phyloP scores from a whole-genome alignment of 2,113 vertebrate genomes.

The Plectropomus leopardus region DNA sequence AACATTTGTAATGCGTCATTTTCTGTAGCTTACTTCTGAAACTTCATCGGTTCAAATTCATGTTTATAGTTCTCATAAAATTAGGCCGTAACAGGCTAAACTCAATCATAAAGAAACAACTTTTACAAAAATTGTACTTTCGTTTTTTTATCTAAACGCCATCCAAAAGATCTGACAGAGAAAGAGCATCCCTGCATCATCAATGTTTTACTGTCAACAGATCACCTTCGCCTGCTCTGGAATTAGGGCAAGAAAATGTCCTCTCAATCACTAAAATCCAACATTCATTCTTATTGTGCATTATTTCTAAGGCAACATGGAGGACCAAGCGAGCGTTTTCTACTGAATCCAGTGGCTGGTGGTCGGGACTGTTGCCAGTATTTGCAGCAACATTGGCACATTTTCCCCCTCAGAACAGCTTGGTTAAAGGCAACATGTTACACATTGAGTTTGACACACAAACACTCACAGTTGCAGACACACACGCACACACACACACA shows the following conservation, averaged over 20 bases:
- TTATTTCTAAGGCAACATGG: slow-evolving; percentile 83
- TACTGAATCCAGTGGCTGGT: slow-evolving; percentile 67
- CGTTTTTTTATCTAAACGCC: slow-evolving; percentile 61
- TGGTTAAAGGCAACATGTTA: slow-evolving; percentile 83
- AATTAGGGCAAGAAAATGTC: slow-evolving; percentile 39
- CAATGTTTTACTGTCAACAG: slow-evolving; percentile 21
- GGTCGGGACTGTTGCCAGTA: slow-evolving; percentile 55
- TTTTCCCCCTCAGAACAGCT: slow-evolving; percentile 63
- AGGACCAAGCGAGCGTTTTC: slow-evolving; percentile 71
- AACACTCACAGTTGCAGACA: slow-evolving; percentile 7
- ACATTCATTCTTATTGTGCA: slow-evolving; percentile 82
- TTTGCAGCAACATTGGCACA: slow-evolving; percentile 66
- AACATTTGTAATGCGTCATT: not conserved
- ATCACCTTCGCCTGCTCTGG: slow-evolving; percentile 52
- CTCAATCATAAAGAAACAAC: not conserved
- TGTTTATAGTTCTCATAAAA: slow-evolving; percentile 6
- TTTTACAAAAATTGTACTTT: slow-evolving; percentile 49
- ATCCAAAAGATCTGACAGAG: slow-evolving; percentile 59
- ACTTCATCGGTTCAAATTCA: not conserved
- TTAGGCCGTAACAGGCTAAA: not conserved
- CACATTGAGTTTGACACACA: slow-evolving; percentile 61
- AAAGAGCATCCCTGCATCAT: slow-evolving; percentile 62
- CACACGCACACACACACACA: slow-evolving; percentile 24
- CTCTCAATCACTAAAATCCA: slow-evolving; percentile 38
- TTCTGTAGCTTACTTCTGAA: not conserved